Base-by-base conservation (phyloP, 2,888 invertebrate species). In the Cephus sareptanus region DNA sequence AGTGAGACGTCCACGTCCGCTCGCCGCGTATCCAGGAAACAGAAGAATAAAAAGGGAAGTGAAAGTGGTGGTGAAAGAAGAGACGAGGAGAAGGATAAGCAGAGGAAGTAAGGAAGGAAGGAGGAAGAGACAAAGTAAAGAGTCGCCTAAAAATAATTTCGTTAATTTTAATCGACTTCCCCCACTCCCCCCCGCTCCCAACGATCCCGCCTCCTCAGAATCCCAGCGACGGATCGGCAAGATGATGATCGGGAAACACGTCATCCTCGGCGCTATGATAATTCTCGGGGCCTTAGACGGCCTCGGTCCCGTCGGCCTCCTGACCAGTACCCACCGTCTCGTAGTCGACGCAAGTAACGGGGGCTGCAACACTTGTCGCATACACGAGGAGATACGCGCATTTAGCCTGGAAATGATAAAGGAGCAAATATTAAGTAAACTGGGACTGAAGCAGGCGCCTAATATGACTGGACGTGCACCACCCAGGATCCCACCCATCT, bases 391-490 rank as follows among this genome's bases (percentile, higher is more conserved):
- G 87, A 92, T 94, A 75, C 91, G 93, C 77, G 92, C 92, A n/a
- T 87, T 93, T 76, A 94, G 93, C 84, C 89, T 94, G 75, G 93
- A 93, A 85, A 92, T 92, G 70, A 94, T 95, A 86, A 94, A 94
- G 88, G 93, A 92, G 79, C 93, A 94, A 87, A 94, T 95, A 78
- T 88, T 95, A 82, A 92, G 92, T 85, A 93, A 94, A 85, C 92
- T 95, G 84, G 94, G 94, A 3, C 90, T 94, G 83, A 92, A 91
- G 79, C 92, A 93, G 81, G 93, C 94, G 15, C 93, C 93, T 34
- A 95, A 94, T 88, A 93, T 94, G 84, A 94, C 94, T 11, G 94
- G 94, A 31, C 90, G 93, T 73, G 91, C 92, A 1, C 86, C 94
- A 73, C 94, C 94, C 31, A 92, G 92, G 80, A 93, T 94, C 75